A percentile compares a stretch with the other conserved stretches of the same genome.
These are phyloP conservation scores for Nibea albiflora DNA, from an alignment of 2,113 vertebrate genomes.

Conservation along the genomic window DNA sequence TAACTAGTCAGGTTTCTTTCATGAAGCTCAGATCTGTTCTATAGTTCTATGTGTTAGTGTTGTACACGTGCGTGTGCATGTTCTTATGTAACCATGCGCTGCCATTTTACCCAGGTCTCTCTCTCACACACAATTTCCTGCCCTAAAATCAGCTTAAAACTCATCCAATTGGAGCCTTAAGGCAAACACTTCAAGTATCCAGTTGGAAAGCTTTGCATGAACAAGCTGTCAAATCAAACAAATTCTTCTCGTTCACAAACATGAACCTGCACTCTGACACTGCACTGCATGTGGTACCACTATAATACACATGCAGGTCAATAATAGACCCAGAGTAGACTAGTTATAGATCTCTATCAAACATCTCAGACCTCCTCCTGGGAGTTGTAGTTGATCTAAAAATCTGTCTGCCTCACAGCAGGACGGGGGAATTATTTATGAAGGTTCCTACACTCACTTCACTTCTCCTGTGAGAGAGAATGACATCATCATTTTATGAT, in stretches of 20 bases:
- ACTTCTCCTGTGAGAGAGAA: slow-evolving; percentile 3
- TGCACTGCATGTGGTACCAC: not conserved
- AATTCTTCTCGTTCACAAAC: not conserved
- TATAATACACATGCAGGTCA: too few relatives aligned
- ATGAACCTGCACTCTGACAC: too few relatives aligned
- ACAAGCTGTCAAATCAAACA: not conserved
- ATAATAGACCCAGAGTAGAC: not conserved
- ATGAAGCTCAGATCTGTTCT: too few relatives aligned
- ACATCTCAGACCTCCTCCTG: not conserved
- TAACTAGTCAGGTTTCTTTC: too few relatives aligned
- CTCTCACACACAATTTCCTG: not conserved
- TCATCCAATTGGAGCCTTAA: not conserved
- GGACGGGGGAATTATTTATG: slow-evolving; percentile 5
- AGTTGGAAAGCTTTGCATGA: not conserved
- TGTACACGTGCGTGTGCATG: too few relatives aligned
- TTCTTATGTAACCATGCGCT: too few relatives aligned
- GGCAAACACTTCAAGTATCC: not conserved
- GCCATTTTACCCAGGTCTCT: too few relatives aligned
- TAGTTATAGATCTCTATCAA: not conserved
- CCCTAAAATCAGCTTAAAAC: not conserved
- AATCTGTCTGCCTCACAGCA: not conserved
- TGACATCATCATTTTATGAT: slow-evolving; percentile 29
- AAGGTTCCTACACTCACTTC: slow-evolving; percentile 5
- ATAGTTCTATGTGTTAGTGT: too few relatives aligned
- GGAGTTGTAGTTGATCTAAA: not conserved